phyloP scores from a whole-genome alignment of 64 coral and sea anemone genomes.

The Actinia equina region DNA sequence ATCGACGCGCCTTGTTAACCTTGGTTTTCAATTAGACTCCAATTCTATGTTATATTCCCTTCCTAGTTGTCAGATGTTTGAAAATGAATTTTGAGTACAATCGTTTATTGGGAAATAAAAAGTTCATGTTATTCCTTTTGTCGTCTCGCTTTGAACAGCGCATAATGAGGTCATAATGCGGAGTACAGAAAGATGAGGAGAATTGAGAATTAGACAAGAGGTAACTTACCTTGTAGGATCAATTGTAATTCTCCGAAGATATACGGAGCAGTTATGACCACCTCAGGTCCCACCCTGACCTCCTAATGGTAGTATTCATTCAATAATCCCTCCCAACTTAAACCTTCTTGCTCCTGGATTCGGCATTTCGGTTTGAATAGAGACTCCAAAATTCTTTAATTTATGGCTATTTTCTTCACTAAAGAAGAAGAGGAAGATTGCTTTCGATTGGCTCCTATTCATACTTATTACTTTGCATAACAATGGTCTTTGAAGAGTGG shows the following conservation, averaged over 20 bases:
- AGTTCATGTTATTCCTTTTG: too few relatives aligned
- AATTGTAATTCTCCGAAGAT: constrained; percentile 17
- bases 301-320: background rate
- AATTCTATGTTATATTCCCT: background rate
- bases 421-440: constrained; percentile 13
- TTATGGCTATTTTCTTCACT: background rate
- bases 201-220: constrained; percentile 10
- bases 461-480: background rate
- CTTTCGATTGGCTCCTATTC: constrained; percentile 1
- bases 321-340: background rate
- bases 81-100: too few relatives aligned
- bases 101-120: too few relatives aligned
- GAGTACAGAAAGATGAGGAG: background rate
- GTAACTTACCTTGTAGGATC: constrained; percentile 23
- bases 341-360: background rate
- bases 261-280: constrained; percentile 18
- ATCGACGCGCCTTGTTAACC: constrained; percentile 3
- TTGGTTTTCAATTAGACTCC: constrained; percentile 36
- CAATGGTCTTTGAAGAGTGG: background rate
- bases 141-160: constrained; percentile 1
- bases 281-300: constrained; percentile 11
- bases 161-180: constrained; percentile 13
- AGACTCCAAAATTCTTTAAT: background rate
- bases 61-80: too few relatives aligned
- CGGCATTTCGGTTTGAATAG: background rate